Evolutionary conservation across 2,113 vertebrate species (phyloP).

Genomic region (Tenrec ecaudatus): DNA sequence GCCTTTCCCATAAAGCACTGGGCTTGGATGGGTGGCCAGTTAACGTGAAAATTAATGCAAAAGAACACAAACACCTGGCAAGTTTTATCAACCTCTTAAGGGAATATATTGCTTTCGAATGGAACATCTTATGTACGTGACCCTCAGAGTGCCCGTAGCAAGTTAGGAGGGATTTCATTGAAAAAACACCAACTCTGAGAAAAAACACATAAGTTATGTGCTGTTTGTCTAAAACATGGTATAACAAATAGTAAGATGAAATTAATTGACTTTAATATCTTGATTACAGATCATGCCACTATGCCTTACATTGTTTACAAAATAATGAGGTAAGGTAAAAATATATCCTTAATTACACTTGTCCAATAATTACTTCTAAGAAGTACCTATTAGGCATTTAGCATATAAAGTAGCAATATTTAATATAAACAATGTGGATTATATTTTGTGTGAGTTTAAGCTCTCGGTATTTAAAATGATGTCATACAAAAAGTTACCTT

Average conservation of each 20-base stretch:
- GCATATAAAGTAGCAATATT: slow-evolving; percentile 33
- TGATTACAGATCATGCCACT: slow-evolving; percentile 41
- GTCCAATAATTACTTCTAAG: slow-evolving; percentile 24
- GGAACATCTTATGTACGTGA: not conserved
- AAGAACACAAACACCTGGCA: slow-evolving; percentile 15
- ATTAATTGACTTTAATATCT: not conserved
- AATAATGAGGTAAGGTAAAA: slow-evolving; percentile 7
- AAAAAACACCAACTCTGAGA: not conserved
- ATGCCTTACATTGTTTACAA: not conserved
- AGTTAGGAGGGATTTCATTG: not conserved
- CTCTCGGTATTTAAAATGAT: slow-evolving; percentile 15
- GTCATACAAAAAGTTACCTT: slow-evolving; percentile 23
- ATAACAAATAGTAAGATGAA: not conserved
- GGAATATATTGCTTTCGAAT: not conserved
- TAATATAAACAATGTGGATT: not conserved
- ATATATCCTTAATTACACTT: not conserved
- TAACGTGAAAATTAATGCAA: slow-evolving; percentile 39
- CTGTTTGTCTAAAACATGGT: no score
- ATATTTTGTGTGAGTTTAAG: slow-evolving; percentile 32
- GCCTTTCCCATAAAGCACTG: slow-evolving; percentile 47
- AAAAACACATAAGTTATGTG: no score
- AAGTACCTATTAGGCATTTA: slow-evolving; percentile 11
- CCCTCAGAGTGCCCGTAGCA: not conserved
- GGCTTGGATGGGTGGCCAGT: not conserved
- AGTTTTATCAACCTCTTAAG: slow-evolving; percentile 25